These are phyloP conservation scores for Syrmaticus mikado DNA, from an alignment of 2,113 vertebrate genomes.

Conservation along the genomic window DNA sequence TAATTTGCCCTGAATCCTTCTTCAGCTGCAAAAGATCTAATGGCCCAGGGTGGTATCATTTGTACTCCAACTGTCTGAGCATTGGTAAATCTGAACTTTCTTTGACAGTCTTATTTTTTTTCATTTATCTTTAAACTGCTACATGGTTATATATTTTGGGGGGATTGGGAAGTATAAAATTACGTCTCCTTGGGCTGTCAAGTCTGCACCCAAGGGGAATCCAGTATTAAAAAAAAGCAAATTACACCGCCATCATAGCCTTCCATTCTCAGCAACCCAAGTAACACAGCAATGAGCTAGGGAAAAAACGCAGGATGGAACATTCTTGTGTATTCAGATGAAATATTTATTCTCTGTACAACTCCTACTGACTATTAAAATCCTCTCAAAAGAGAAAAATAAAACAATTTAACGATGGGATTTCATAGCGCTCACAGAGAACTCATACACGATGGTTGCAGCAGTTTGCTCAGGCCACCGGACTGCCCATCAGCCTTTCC, in stretches of 20 bases:
- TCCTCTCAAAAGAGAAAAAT: not conserved
- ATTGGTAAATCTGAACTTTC: not conserved
- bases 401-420: not conserved
- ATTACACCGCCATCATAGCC: not conserved
- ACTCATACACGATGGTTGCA: no score
- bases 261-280: not conserved
- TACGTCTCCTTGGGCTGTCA: not conserved
- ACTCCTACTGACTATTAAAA: not conserved
- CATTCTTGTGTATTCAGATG: not conserved
- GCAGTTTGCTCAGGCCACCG: constrained; percentile 81
- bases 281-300: not conserved
- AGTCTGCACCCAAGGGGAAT: not conserved
- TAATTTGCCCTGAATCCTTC: not conserved
- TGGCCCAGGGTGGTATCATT: not conserved
- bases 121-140: not conserved
- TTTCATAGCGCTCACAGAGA: not conserved
- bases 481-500: constrained; percentile 95
- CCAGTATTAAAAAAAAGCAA: not conserved
- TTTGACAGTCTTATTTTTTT: not conserved
- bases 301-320: not conserved
- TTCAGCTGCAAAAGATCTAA: not conserved
- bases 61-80: fast-evolving
- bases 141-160: not conserved
- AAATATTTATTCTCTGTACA: not conserved
- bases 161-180: not conserved